Base-by-base conservation (phyloP, 2,888 invertebrate genomes). In the Arrhopalites spinosus region DNA sequence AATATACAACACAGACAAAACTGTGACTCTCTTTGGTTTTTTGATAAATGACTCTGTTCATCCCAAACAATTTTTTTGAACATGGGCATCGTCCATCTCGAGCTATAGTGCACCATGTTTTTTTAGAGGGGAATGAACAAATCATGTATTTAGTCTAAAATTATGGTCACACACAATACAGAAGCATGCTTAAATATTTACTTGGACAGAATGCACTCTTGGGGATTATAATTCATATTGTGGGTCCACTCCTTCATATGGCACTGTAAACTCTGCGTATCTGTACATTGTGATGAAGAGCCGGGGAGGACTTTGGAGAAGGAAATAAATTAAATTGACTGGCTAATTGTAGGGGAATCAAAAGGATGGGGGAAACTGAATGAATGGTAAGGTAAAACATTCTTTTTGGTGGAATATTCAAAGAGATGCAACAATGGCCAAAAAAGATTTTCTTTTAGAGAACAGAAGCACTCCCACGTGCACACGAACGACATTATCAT, bases 401-500 rank as follows among this genome's bases (percentile, higher is more conserved):
- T 36, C 5, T 25, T 11, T 64, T 29, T 25, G 30, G 15, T 30
- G 64, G 27, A 3, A 63, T n/a, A 11, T 36, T 3, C 36, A 36
- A 36, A 36, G 36, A 36, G 36, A 36, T 3, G 36, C 3, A 11
- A 2, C 25, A 63, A 63, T 13, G 20, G 2, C 61, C 27, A 20
- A 27, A 61, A 61, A 25, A 61, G 20, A 20, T 61, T 61, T n/a
- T n/a, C n/a, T n/a, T n/a, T n/a, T n/a, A n/a, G n/a, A n/a, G 1
- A 56, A 59, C 53, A 70, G 53, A 20, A 59, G n/a, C 23, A 72
- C 72, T 63, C 72, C 72, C 72, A 72, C 72, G 63, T 72, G 47
- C 72, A 63, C 72, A 72, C 72, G 72, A 72, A 64, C 72, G 72
- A 72, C 50, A 63, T 23, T 23, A 36, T 64, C 61, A 72, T 72